These are phyloP conservation scores for Manacus vitellinus DNA, from an alignment of 2,113 vertebrate species.

Conservation along the genomic window DNA sequence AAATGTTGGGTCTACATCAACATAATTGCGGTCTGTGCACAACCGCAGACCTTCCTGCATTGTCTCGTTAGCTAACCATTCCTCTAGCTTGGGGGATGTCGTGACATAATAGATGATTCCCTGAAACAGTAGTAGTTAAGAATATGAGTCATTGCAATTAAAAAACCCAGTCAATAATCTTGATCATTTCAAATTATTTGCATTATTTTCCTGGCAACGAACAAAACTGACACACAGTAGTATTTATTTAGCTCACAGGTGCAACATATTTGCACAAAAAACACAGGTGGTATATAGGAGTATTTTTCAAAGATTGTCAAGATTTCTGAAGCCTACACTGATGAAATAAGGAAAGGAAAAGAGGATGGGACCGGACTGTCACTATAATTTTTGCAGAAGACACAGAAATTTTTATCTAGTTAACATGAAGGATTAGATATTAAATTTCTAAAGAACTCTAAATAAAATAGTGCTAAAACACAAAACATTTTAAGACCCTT, in stretches of 20 bases:
- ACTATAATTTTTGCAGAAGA: neutral
- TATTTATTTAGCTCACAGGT: neutral
- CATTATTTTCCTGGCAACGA: neutral
- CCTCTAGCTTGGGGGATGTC: constrained; percentile 90
- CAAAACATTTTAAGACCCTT: neutral
- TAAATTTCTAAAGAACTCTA: neutral
- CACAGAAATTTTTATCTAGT: neutral
- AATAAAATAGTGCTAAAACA: neutral
- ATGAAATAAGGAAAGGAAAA: neutral
- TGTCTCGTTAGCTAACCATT: constrained; percentile 95
- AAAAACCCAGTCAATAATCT: neutral
- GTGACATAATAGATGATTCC: constrained; percentile 97
- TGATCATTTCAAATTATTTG: neutral
- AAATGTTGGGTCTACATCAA: constrained; percentile 97
- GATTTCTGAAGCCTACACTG: neutral
- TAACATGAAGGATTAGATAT: neutral
- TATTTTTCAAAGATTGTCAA: neutral
- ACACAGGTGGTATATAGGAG: neutral
- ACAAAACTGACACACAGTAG: neutral
- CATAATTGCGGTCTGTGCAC: constrained; percentile 92
- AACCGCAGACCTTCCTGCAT: constrained; percentile 91
- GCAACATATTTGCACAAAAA: neutral
- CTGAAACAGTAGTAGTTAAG: constrained; percentile 61
- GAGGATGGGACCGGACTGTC: neutral
- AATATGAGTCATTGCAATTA: neutral